Conservation (phyloP, 2,113 vertebrate genomes). For the Pholis gunnellus region DNA sequence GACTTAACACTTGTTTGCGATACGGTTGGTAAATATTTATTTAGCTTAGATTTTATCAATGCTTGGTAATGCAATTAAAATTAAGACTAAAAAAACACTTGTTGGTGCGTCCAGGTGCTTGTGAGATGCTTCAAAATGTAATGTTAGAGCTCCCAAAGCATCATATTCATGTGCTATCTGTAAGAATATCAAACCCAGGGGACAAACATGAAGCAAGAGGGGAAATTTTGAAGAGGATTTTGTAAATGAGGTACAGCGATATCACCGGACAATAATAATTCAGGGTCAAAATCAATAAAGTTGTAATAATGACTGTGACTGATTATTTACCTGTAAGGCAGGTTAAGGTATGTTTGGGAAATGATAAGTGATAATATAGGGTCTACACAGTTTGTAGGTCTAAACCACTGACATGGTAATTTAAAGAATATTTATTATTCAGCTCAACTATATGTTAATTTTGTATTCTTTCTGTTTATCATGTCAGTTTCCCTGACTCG, state of each 20-base stretch:
- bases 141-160: neutral
- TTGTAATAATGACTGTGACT: neutral
- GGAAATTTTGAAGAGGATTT: neutral
- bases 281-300: neutral
- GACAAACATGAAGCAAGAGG: neutral
- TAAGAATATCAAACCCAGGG: neutral
- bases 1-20: neutral
- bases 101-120: neutral
- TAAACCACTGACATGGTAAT: neutral
- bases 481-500: conserved; percentile 90
- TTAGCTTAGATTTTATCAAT: neutral
- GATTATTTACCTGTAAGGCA: neutral
- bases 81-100: neutral
- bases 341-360: neutral
- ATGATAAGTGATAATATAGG: neutral
- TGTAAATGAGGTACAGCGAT: neutral
- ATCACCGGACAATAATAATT: neutral
- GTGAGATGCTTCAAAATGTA: neutral
- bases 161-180: neutral
- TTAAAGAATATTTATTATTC: neutral
- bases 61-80: neutral
- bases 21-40: neutral
- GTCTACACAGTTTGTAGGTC: neutral
- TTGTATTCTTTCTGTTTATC: conserved; percentile 25
- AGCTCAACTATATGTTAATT: neutral